Base-by-base conservation (phyloP, 2,888 invertebrate species). In the Pteria penguin region DNA sequence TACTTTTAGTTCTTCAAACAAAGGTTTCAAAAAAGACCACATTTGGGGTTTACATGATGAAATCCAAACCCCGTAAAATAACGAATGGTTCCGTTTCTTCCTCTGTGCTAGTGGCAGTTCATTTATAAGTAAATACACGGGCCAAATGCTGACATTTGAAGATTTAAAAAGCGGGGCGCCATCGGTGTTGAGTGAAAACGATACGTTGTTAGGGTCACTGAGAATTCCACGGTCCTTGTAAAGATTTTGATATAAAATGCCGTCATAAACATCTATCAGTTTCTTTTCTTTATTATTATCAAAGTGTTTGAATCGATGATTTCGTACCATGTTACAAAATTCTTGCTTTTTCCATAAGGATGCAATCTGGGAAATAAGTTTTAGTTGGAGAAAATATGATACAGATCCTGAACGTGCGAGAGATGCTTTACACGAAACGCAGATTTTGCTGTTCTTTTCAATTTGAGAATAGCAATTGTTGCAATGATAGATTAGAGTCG, bases 91-190 rank as follows among this genome's bases (percentile, higher is more conserved):
- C 24, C 58, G 29, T 18, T 75, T 55, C 63, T 75, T 63, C 24
- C 70, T 55, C 29, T 54, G n/a, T 4, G 45, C 26, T n/a, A 70
- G 36, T 33, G 69, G 69, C 4, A 76, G 54, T 57, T 76, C 72
- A 67, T 76, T 76, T 61, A 76, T 68, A 54, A 76, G 57, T 2
- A 76, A 27, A 67, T 72, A 76, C 2, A 76, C 72, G 1, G 76
- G 76, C 72, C 71, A 76, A 2, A 76, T 52, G 24, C 72, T 60
- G 4, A 72, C 62, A 11, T 11, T 68, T 8, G 68, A 68, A 45
- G 68, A 68, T 31, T 68, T 68, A 32, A 68, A 68, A 8, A 70
- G 18, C 1, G 70, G 75, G 22, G 58, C 70, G 2, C 65, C 75
- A 70, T 75, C 75, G 2, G 69, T 75, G 45, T 75, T 75, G n/a